Base-by-base conservation (phyloP, 2,888 invertebrate genomes). In the Drosophila limbata region DNA sequence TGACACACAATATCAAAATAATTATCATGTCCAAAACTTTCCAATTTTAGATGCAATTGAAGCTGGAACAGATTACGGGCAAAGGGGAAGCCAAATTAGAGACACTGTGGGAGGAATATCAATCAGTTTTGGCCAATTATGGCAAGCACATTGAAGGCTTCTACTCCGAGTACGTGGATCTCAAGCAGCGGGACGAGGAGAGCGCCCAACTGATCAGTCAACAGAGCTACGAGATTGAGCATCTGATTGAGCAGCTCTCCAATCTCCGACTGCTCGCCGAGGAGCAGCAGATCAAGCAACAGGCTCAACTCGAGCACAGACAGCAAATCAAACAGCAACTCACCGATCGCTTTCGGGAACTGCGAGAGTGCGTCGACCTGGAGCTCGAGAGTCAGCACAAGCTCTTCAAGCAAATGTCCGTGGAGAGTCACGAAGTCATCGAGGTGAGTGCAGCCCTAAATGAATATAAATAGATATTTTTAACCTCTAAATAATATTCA, bases 341-440 rank as follows among this genome's bases (percentile, higher is more conserved):
- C 11, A 91, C 93, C 0, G 91, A 90, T n/a, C 93, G 93, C 17
- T 93, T 94, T 71, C 92, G 92, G 74, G 93, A 92, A 82, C 91
- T 94, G 84, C 95, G 95, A 78, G 91, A 83, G 15, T 93, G 93
- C n/a, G 93, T 95, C 6, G 94, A 94, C 65, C 73, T 90, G 0
- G 93, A 94, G 60, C 92, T 93, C 66, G 92, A 91, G 6, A 89
- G 91, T 8, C 94, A 95, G 63, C 93, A 93, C 28, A 91, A 93
- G 19, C 93, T 94, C 71, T 91, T 96, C 33, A 94, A 94, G 21
- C 75, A 93, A 21, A 92, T 96, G 89, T 95, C 95, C 10, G 94
- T 95, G 48, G 92, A 93, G 39, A 95, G 96, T 78, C 94, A 95
- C 77, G 93, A 94, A 60, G 73, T 79, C 3, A 66, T 91, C 3